phyloP scores from a whole-genome alignment of 1,140 invertebrate species.

The Trachymyrmex septentrionalis region DNA sequence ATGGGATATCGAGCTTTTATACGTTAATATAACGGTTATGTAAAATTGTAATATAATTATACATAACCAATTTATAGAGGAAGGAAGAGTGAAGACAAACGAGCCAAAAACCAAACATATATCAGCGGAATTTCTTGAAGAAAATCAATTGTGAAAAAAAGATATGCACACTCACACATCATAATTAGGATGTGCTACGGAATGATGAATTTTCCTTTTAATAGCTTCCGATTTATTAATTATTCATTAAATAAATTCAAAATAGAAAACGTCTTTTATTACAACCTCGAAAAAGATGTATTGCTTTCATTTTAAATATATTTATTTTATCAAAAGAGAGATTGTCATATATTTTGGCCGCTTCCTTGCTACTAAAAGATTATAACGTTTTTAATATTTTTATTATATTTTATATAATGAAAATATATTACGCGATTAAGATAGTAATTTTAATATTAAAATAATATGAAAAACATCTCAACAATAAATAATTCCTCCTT shows the following conservation, averaged over 20 bases:
- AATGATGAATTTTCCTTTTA: conserved; percentile 61
- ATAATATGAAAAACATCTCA: not conserved
- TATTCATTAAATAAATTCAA: conserved; percentile 6
- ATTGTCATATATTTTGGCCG: conserved; percentile 59
- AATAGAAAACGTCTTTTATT: not conserved
- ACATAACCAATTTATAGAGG: conserved; percentile 60
- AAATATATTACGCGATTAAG: not conserved
- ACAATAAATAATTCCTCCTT: not conserved
- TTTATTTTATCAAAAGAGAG: conserved; percentile 54
- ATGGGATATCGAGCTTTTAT: conserved; percentile 12
- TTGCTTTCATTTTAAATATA: not conserved
- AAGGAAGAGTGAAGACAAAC: conserved; percentile 68
- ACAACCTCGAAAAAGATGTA: not conserved
- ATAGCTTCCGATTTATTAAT: conserved; percentile 53
- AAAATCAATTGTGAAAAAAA: conserved; percentile 51
- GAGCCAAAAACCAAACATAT: conserved; percentile 68
- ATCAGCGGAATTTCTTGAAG: conserved; percentile 64
- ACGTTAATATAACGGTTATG: conserved; percentile 26
- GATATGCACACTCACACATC: conserved; percentile 63
- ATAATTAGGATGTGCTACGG: conserved; percentile 70
- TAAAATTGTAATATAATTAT: conserved; percentile 51
- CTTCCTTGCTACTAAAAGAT: not conserved
- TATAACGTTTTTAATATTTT: not conserved
- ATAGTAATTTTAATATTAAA: conserved; percentile 11
- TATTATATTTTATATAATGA: not conserved